Evolutionary conservation across 1,140 invertebrate species (phyloP).

Genomic region (Eriocheir sinensis): DNA sequence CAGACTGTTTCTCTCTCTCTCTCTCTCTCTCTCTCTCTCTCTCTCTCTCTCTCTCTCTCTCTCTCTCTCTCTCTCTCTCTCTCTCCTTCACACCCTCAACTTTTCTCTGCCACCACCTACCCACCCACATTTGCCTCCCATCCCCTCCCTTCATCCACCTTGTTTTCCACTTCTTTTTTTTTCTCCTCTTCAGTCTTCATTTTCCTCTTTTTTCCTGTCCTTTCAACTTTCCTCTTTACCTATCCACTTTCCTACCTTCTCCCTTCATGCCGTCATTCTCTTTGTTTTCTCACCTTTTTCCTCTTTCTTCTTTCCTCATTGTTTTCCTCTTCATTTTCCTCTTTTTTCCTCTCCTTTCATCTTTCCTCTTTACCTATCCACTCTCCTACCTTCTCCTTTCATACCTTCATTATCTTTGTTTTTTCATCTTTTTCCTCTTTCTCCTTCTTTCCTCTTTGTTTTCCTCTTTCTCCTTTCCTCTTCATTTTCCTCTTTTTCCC

Average conservation of each 20-base stretch:
- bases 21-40: no score
- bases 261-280: background rate
- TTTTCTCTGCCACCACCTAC: no score
- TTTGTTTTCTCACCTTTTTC: background rate
- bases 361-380: background rate
- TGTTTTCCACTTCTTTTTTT: background rate
- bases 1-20: background rate
- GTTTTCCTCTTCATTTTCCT: background rate
- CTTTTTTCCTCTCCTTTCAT: no score
- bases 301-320: background rate
- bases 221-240: background rate
- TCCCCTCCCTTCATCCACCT: background rate
- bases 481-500: no score
- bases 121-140: no score
- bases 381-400: background rate
- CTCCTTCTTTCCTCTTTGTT: background rate
- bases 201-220: background rate
- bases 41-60: no score
- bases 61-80: conserved; percentile 1
- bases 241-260: background rate
- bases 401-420: no score
- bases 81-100: background rate
- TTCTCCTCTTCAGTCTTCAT: background rate
- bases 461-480: no score
- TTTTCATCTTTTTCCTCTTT: background rate